Percentiles rank a stretch among this genome's conserved stretches.
Conservation (phyloP, 2,797 vertebrate genomes). For the Lithobates pipiens region DNA sequence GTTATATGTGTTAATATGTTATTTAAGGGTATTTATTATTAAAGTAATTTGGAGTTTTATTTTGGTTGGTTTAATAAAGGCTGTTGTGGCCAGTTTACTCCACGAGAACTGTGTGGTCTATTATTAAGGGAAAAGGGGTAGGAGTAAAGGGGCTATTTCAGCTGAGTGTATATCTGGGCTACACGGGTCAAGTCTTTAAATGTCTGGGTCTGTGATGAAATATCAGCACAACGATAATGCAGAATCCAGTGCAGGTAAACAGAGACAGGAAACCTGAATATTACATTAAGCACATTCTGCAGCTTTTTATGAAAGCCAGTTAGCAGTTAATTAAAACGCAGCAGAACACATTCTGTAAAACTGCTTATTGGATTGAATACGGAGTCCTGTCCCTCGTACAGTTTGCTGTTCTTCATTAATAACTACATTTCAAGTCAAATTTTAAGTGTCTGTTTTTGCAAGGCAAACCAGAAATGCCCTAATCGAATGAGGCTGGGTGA, state of each 20-base stretch:
- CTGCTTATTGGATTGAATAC: slow-evolving; percentile 28
- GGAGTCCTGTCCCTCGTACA: neutral
- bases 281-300: slow-evolving; percentile 41
- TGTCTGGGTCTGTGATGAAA: too few relatives aligned
- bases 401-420: slow-evolving; percentile 3
- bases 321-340: slow-evolving; percentile 45
- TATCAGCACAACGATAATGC: neutral
- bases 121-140: too few relatives aligned
- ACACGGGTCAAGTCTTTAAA: too few relatives aligned
- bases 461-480: neutral
- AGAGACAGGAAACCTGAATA: slow-evolving; percentile 39
- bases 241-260: slow-evolving; percentile 7
- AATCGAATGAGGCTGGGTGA: neutral
- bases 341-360: slow-evolving; percentile 23
- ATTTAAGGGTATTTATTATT: too few relatives aligned
- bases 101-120: too few relatives aligned
- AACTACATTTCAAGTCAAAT: slow-evolving; percentile 17
- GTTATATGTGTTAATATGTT: too few relatives aligned
- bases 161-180: too few relatives aligned
- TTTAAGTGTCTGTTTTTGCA: slow-evolving; percentile 10
- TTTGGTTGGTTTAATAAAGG: too few relatives aligned
- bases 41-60: too few relatives aligned
- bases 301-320: slow-evolving; percentile 39
- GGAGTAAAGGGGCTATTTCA: too few relatives aligned
- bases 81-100: too few relatives aligned